A percentile compares a stretch with the other conserved stretches of the same genome.
Evolutionary conservation across 2,888 invertebrate genomes (phyloP).

Genomic region (Elmis aenea): DNA sequence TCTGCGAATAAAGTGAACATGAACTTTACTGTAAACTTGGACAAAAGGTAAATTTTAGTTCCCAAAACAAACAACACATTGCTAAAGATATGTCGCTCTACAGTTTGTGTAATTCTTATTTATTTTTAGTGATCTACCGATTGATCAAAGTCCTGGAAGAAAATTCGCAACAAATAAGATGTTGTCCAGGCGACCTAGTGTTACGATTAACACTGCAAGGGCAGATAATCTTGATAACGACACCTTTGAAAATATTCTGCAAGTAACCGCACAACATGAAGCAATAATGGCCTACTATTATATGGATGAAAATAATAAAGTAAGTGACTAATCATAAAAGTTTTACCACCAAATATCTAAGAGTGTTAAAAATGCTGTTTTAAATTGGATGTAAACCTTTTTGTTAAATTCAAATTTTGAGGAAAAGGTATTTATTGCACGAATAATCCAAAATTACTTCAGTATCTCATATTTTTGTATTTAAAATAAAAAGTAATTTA

Average conservation of each 20-base stretch:
- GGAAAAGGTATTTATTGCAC: no score
- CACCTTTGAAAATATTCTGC: constrained; percentile 65
- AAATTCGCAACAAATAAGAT: constrained; percentile 40
- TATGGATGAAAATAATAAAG: constrained; percentile 80
- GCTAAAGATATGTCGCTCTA: no score
- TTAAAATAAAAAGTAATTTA: no score
- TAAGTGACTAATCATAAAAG: constrained; percentile 38
- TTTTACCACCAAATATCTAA: no score
- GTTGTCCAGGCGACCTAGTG: constrained; percentile 41
- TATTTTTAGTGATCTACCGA: constrained; percentile 38
- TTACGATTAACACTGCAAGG: constrained; percentile 38
- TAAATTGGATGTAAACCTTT: no score
- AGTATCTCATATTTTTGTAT: no score
- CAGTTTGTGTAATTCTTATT: constrained; percentile 9
- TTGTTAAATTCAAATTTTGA: no score
- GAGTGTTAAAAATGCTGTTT: no score
- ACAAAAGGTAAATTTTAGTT: constrained; percentile 49
- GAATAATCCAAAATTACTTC: no score
- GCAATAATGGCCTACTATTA: constrained; percentile 89
- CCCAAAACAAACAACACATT: no score
- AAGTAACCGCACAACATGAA: constrained; percentile 80
- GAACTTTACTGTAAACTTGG: constrained; percentile 57
- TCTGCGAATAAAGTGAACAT: constrained; percentile 57
- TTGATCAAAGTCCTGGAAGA: constrained; percentile 34
- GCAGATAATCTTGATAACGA: constrained; percentile 49